Base-by-base conservation (phyloP, 1,140 invertebrate species). In the Armadillidium nasatum region DNA sequence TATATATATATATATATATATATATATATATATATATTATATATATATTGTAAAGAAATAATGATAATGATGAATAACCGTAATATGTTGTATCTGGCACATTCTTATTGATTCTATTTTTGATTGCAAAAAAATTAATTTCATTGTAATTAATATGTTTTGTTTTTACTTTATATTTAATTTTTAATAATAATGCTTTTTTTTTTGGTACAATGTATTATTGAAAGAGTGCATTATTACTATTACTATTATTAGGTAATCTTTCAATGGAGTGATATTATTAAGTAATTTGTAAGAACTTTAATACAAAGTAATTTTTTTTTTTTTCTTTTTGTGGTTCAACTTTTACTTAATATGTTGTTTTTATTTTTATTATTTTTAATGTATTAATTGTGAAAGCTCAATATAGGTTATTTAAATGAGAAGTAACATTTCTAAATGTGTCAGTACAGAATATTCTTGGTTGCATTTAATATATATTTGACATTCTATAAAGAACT, bases 391-490 rank as follows among this genome's bases (percentile, higher is more conserved):
- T 66, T 73, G 74, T 67, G 72, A 74, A 81, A 81, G 80, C 80
- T 81, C 80, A 81, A 81, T 77, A 74, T 81, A 81, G 80, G 78
- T 76, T 81, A 81, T 81, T 81, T 81, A 78, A 80, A 74, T 81
- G 33, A 33, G 33, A 33, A 33, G 33, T 33, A 33, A 33, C 6
- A 77, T 81, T 77, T 76, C 75, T 60, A 15, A 13, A 60, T 60
- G 50, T 60, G 50, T 60, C 50, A 60, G 80, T 81, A 78, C 80
- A 81, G 80, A 76, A 81, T 81, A 81, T 81, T 81, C 80, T 81
- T 81, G 80, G 80, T 81, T 81, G 77, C 80, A 78, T 81, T 78
- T 81, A 81, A 74, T 81, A 81, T 78, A 79, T 73, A 77, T 74
- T 33, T 33, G 33, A 33, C 33, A 33, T 33, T 15, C 50, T 76